Conservation (phyloP, 2,797 vertebrate genomes). For the Knipowitschia caucasica region DNA sequence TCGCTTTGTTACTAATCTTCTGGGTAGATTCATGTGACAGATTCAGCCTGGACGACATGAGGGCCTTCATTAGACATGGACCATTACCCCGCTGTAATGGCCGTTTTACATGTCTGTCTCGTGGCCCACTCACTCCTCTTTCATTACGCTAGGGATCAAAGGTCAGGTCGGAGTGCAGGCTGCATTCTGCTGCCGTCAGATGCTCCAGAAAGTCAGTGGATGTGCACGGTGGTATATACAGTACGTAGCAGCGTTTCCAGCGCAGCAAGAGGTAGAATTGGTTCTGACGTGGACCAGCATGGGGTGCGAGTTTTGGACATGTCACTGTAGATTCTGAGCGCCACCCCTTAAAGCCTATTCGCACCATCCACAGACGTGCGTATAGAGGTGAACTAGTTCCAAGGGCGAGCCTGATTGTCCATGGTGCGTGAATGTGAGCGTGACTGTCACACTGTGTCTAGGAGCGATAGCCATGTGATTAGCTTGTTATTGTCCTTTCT, state of each 20-base stretch:
- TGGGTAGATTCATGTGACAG: conserved; percentile 1
- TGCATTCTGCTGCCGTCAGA: background rate
- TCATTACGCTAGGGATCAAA: background rate
- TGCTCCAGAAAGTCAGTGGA: background rate
- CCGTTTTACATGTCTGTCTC: conserved; percentile 8
- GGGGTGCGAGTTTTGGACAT: background rate
- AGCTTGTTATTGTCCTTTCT: conserved; percentile 6
- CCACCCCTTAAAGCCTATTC: background rate
- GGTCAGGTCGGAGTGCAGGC: background rate
- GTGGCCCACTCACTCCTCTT: conserved; percentile 1
- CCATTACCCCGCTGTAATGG: conserved; percentile 7
- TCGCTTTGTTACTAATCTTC: background rate
- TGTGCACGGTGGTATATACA: background rate
- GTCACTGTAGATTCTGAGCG: background rate
- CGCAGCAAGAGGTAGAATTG: background rate
- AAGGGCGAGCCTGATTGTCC: conserved; percentile 2
- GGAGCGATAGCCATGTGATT: conserved; percentile 6
- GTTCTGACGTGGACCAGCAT: background rate
- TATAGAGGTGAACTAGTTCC: background rate
- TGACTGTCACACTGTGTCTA: conserved; percentile 7
- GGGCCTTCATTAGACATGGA: conserved; percentile 3
- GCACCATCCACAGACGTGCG: background rate
- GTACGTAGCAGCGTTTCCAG: background rate
- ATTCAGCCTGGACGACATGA: conserved; percentile 2
- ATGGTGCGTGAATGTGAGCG: background rate